Conservation (phyloP, 2,113 vertebrate species). For the Spea bombifrons region DNA sequence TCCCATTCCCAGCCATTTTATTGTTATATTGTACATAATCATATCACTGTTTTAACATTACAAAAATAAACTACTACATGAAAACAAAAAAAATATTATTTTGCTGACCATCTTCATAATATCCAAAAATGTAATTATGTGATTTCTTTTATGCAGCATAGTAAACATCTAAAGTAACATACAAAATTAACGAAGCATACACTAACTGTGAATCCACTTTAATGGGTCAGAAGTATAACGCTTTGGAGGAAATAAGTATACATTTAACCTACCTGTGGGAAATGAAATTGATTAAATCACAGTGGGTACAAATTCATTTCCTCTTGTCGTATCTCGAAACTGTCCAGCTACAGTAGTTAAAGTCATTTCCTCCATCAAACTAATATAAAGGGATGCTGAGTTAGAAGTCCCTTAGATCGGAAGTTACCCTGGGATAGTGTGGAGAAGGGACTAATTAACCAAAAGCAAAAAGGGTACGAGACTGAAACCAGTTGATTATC, state of each 20-base stretch:
- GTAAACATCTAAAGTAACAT: slow-evolving; percentile 35
- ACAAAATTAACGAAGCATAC: slow-evolving; percentile 34
- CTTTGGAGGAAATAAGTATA: slow-evolving; percentile 33
- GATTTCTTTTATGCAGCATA: neutral
- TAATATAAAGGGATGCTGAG: slow-evolving; percentile 20
- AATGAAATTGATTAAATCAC: slow-evolving; percentile 53
- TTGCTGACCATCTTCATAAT: too few relatives aligned
- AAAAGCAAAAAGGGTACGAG: slow-evolving; percentile 45
- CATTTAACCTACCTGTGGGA: slow-evolving; percentile 51
- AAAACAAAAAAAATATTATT: too few relatives aligned
- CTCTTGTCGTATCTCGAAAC: slow-evolving; percentile 51
- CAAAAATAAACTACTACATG: too few relatives aligned
- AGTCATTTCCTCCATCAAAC: slow-evolving; percentile 62
- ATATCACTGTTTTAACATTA: too few relatives aligned
- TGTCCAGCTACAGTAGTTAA: slow-evolving; percentile 56
- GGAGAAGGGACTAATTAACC: slow-evolving; percentile 49
- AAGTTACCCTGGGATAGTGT: slow-evolving; percentile 29
- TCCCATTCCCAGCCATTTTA: too few relatives aligned
- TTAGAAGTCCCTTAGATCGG: slow-evolving; percentile 21
- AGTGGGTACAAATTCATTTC: slow-evolving; percentile 59
- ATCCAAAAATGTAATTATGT: too few relatives aligned
- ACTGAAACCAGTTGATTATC: slow-evolving; percentile 5
- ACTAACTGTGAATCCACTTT: slow-evolving; percentile 28
- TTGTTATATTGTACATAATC: too few relatives aligned
- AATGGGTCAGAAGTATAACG: slow-evolving; percentile 34